phyloP scores from a whole-genome alignment of 1,140 invertebrate species.

The Araneus ventricosus region DNA sequence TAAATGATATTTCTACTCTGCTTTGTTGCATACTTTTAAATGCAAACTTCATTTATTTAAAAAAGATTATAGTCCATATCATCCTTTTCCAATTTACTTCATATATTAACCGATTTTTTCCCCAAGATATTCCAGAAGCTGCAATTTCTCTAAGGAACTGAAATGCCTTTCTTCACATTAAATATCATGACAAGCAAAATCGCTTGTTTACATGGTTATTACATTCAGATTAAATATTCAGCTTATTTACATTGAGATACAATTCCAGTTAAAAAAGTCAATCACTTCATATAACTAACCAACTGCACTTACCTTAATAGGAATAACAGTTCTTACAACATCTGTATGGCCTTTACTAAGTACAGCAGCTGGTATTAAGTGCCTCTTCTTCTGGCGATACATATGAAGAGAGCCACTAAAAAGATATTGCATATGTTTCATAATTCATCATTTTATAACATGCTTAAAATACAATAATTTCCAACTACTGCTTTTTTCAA shows the following conservation, averaged over 20 bases:
- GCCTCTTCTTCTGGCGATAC: background rate
- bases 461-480: no score
- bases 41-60: no score
- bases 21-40: no score
- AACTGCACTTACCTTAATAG: background rate
- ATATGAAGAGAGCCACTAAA: conserved; percentile 22
- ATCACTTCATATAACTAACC: background rate
- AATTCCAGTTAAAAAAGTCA: background rate
- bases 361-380: background rate
- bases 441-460: no score
- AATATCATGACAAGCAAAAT: no score
- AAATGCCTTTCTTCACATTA: background rate
- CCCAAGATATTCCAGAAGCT: no score
- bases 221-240: background rate
- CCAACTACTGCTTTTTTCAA: no score
- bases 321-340: conserved; percentile 37
- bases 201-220: background rate
- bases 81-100: no score
- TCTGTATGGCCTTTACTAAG: conserved; percentile 45
- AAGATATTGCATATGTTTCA: background rate
- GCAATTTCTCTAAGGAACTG: no score
- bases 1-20: no score
- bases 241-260: background rate
- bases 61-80: no score
- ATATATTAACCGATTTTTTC: no score